Base-by-base conservation (phyloP, 2,113 vertebrate species). In the Colaptes auratus region DNA sequence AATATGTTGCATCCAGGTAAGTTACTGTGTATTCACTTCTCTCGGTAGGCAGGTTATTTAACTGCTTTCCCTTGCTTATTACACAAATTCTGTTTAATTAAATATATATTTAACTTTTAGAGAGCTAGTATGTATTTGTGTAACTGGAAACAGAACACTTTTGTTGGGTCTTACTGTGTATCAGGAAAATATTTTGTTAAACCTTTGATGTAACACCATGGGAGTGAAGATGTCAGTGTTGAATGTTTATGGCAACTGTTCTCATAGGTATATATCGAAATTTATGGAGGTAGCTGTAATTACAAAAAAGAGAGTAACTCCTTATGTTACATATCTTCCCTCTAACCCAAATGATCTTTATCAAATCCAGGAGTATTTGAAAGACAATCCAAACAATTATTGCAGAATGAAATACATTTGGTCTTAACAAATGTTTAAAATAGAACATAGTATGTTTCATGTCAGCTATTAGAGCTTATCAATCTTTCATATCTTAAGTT, bases 1-100 rank as follows among this genome's bases (percentile, higher is more conserved):
- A 98, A 99, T 99, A 99, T 9, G 97, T 99, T 33, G 75, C 98
- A 92, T 99, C 99, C 94, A 99, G 99, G 99, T 97, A 96, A 97
- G 94, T 71, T 55, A 28, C 14, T 72, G 8, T 55, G 15, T 61
- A 11, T 70, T 89, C 23, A 11, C 12, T 67, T 89, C 27, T 35
- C 7, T 52, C 10, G 14, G 23, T 42, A 75, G 21, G 7, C 15
- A 44, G 52, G 12, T 63, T 77, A 46, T 59, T 93, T 42, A 79
- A 75, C 42, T 63, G 8, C 50, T 79, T 86, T 63, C 7, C 15
- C 23, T 86, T 39, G 23, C 86, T 84, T 69, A 50, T 71, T 67
- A 44, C 5, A 79, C 33, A 74, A 76, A 86, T 83, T 9, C 15
- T 28, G 10, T 69, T 75, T 61, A 36, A 86, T 31, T 55, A 35